Conservation (phyloP, 2,113 vertebrate species). For the Toxostoma redivivum region DNA sequence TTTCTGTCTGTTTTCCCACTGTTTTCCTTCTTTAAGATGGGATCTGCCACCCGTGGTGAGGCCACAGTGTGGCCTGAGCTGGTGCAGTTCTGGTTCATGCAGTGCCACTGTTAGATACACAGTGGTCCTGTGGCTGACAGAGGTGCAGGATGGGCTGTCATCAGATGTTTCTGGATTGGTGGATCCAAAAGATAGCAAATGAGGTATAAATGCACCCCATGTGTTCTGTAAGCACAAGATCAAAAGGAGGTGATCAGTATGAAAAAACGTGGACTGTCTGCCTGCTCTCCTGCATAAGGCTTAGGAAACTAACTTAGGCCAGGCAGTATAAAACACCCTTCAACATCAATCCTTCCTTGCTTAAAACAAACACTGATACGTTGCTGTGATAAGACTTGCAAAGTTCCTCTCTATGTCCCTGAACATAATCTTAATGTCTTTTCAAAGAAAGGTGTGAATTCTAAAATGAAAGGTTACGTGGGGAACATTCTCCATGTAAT, state of each 20-base stretch:
- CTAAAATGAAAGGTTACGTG: background rate
- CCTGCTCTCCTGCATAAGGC: background rate
- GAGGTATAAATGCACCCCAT: background rate
- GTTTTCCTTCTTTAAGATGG: background rate
- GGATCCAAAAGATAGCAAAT: background rate
- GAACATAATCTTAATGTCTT: background rate
- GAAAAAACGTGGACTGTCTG: background rate
- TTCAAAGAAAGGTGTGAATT: background rate
- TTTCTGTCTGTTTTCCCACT: background rate
- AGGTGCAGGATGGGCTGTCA: background rate
- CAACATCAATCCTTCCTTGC: background rate
- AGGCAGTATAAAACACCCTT: background rate
- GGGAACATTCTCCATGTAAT: background rate
- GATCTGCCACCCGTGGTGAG: background rate
- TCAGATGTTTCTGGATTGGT: background rate
- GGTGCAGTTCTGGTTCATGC: background rate
- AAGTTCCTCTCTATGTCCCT: background rate
- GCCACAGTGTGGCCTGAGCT: background rate
- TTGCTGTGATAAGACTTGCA: background rate
- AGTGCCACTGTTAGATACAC: background rate
- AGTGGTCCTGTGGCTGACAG: background rate
- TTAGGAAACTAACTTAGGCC: background rate
- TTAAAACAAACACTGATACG: background rate
- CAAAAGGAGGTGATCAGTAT: background rate
- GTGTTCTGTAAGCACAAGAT: background rate